These are phyloP conservation scores for Arrhamphus sclerolepis DNA, from an alignment of 2,797 vertebrate species.

Conservation along the genomic window DNA sequence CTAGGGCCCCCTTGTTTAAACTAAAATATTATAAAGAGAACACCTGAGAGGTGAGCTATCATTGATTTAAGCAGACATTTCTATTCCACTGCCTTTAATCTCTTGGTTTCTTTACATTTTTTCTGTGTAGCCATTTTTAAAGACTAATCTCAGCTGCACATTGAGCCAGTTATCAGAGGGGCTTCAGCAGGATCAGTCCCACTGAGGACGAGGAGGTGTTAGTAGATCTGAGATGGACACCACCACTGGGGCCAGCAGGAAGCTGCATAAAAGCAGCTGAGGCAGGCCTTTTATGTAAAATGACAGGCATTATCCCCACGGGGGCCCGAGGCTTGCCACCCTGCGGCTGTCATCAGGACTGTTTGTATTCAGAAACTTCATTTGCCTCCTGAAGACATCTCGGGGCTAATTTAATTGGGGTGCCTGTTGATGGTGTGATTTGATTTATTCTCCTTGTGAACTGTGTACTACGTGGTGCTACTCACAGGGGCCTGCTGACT, in stretches of 20 bases:
- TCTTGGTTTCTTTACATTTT: slow-evolving; percentile 29
- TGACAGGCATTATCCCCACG: slow-evolving; percentile 63
- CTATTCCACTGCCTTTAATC: slow-evolving; percentile 45
- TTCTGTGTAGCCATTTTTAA: slow-evolving; percentile 14
- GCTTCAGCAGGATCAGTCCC: slow-evolving; percentile 45
- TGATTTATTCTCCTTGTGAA: slow-evolving; percentile 54
- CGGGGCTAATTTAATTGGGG: slow-evolving; percentile 61
- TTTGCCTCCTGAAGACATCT: slow-evolving; percentile 36
- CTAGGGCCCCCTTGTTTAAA: too few species aligned
- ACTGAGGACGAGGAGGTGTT: slow-evolving; percentile 51
- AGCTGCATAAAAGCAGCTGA: slow-evolving; percentile 57
- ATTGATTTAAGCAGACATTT: slow-evolving; percentile 47
- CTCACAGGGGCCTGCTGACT: slow-evolving; percentile 13
- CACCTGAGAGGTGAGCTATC: slow-evolving; percentile 45
- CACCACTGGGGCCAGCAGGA: slow-evolving; percentile 43
- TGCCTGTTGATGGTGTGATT: slow-evolving; percentile 57
- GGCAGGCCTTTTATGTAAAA: slow-evolving; percentile 66
- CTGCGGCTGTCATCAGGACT: slow-evolving; percentile 44
- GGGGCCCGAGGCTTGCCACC: slow-evolving; percentile 49
- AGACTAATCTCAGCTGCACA: slow-evolving; percentile 45
- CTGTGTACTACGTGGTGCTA: slow-evolving; percentile 13
- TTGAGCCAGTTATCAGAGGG: slow-evolving; percentile 26
- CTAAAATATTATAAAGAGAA: slow-evolving; percentile 50
- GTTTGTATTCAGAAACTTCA: slow-evolving; percentile 53
- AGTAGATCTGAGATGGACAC: slow-evolving; percentile 39